These are phyloP conservation scores for Chelonia mydas DNA, from an alignment of 2,797 vertebrate genomes.

Conservation along the genomic window DNA sequence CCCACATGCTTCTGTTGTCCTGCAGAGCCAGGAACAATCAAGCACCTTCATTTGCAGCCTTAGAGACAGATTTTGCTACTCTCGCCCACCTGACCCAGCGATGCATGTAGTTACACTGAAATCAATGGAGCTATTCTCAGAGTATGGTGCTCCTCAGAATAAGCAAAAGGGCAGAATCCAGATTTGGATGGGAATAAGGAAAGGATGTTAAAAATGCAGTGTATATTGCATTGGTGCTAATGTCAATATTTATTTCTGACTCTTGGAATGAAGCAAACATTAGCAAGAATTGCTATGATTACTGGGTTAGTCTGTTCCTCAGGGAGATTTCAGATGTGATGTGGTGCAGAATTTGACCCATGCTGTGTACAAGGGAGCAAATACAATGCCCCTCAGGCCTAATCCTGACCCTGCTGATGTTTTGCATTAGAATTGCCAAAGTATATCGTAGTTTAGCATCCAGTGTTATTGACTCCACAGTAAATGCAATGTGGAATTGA, in stretches of 20 bases:
- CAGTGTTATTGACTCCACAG: constrained; percentile 49
- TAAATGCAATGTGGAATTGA: constrained; percentile 58
- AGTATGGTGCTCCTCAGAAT: rapidly evolving
- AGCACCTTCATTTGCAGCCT: neutral
- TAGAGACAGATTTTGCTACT: neutral
- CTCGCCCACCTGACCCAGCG: neutral
- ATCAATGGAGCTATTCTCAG: neutral
- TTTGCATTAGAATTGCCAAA: constrained; percentile 52
- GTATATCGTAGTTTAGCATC: constrained; percentile 42
- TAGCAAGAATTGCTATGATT: neutral
- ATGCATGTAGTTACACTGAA: neutral
- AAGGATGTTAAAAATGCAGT: neutral
- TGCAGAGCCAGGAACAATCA: neutral
- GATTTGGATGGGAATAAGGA: neutral
- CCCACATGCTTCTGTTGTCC: neutral
- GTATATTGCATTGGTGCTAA: neutral
- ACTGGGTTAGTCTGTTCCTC: neutral
- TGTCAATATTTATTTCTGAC: neutral
- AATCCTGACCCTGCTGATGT: neutral
- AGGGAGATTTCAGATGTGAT: neutral
- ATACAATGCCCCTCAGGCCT: neutral
- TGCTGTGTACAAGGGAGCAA: neutral
- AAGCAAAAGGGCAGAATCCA: neutral
- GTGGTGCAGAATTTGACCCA: neutral
- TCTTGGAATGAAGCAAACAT: neutral